Percentiles rank a stretch among this genome's conserved stretches.
Evolutionary conservation across 2,888 invertebrate genomes (phyloP).

Genomic region (Protula sp.): DNA sequence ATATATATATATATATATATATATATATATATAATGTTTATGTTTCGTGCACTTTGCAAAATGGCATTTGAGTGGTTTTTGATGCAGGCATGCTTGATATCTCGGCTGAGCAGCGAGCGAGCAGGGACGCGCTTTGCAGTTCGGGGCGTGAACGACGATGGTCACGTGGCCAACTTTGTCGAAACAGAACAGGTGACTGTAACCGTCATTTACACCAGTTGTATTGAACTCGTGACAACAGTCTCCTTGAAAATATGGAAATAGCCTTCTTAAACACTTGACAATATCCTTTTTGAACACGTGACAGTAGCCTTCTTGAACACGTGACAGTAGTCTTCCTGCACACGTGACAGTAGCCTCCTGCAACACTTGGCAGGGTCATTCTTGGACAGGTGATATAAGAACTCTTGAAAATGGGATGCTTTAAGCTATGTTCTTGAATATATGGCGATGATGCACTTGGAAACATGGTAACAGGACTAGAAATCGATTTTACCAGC

Average conservation of each 20-base stretch:
- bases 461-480: too few species aligned
- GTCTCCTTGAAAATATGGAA: not conserved
- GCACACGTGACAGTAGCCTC: too few species aligned
- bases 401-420: too few species aligned
- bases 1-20: not conserved
- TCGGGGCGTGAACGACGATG: slow-evolving; percentile 97
- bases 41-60: not conserved
- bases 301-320: too few species aligned
- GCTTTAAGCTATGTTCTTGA: too few species aligned
- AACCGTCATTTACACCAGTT: not conserved
- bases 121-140: slow-evolving; percentile 98
- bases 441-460: too few species aligned
- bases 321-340: too few species aligned
- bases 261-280: not conserved
- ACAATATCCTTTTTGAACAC: not conserved
- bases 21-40: too few species aligned
- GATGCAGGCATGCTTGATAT: slow-evolving; percentile 91
- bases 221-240: not conserved
- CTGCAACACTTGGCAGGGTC: too few species aligned
- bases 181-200: slow-evolving; percentile 94
- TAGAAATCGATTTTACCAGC: too few species aligned
- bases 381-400: too few species aligned
- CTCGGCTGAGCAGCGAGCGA: slow-evolving; percentile 92
- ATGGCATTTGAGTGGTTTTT: too few species aligned
- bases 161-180: slow-evolving; percentile 98